Percentiles rank a stretch among this genome's conserved stretches.
These are phyloP conservation scores for Drosophila burlai DNA, from an alignment of 1,140 invertebrate genomes.

Conservation along the genomic window DNA sequence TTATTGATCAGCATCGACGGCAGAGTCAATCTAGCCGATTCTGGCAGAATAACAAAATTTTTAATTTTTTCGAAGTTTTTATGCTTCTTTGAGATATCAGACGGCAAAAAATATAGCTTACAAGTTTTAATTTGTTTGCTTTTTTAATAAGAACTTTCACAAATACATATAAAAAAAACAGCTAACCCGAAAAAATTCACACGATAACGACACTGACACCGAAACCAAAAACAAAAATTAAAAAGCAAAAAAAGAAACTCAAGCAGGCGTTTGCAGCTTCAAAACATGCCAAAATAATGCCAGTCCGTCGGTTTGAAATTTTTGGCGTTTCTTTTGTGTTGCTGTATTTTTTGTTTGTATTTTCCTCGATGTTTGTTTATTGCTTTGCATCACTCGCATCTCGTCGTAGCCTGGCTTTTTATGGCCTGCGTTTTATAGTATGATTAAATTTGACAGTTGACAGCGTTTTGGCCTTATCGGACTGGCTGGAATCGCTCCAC, in stretches of 20 bases:
- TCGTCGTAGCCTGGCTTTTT: conserved; percentile 41
- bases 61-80: too few species aligned
- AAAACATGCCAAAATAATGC: conserved; percentile 63
- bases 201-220: conserved; percentile 46
- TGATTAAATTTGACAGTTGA: conserved; percentile 82
- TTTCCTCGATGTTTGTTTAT: conserved; percentile 36
- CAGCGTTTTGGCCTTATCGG: conserved; percentile 69
- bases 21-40: background rate
- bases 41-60: too few species aligned
- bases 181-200: conserved; percentile 28
- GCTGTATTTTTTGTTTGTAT: conserved; percentile 54
- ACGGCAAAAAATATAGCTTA: too few species aligned
- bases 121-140: background rate
- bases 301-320: conserved; percentile 44
- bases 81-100: too few species aligned
- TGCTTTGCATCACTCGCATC: conserved; percentile 45
- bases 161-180: too few species aligned
- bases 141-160: conserved; percentile 6
- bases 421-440: conserved; percentile 64
- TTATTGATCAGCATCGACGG: background rate
- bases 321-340: conserved; percentile 22
- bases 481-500: conserved; percentile 43
- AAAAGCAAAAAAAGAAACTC: conserved; percentile 27
- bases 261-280: conserved; percentile 38
- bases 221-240: conserved; percentile 4